Evolutionary conservation across 2,113 vertebrate genomes (phyloP).

Genomic region (Boulengerochromis microlepis): DNA sequence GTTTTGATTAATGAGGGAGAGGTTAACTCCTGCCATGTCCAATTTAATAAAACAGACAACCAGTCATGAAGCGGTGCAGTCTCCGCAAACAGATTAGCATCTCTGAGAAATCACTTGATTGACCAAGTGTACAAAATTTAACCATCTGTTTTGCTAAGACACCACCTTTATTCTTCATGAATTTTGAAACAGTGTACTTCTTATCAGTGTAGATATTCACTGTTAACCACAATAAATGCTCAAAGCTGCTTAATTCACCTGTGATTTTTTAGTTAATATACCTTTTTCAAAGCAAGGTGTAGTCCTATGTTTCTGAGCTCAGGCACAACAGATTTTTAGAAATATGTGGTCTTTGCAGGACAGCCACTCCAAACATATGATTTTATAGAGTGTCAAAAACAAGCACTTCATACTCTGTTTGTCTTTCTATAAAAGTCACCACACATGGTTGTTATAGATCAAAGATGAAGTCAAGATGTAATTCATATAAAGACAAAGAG

Average conservation of each 20-base stretch:
- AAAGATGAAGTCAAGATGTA: background rate
- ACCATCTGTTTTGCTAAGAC: background rate
- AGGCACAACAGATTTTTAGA: background rate
- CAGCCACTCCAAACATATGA: background rate
- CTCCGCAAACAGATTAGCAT: background rate
- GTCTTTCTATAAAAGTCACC: background rate
- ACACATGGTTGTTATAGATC: background rate
- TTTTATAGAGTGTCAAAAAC: background rate
- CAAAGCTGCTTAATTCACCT: background rate
- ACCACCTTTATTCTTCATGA: background rate
- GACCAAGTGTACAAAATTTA: background rate
- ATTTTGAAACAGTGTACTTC: background rate
- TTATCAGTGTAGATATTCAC: background rate
- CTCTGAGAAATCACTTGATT: background rate
- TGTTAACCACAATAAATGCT: background rate
- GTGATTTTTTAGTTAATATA: accelerated
- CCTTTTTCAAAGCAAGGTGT: background rate
- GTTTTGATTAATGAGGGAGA: background rate
- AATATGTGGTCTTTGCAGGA: background rate
- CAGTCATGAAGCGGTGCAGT: background rate
- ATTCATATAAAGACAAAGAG: accelerated
- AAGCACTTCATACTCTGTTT: background rate
- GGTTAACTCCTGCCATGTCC: background rate
- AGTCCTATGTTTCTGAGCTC: background rate
- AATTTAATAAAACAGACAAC: background rate